phyloP scores from a whole-genome alignment of 2,113 vertebrate species.

The Vombatus ursinus region DNA sequence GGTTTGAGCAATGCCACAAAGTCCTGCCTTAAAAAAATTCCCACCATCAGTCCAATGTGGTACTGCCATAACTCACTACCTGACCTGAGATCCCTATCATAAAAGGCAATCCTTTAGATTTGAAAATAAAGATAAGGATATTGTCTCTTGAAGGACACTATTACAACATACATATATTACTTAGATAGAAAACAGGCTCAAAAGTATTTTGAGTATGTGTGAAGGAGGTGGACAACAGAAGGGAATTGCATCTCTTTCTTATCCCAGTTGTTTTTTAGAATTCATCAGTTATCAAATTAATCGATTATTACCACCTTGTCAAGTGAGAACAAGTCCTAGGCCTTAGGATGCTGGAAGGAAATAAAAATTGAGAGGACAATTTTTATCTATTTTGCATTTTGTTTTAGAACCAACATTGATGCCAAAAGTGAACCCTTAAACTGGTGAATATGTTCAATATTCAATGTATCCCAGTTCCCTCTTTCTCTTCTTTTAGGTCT shows the following conservation, averaged over 20 bases:
- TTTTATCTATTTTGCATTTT: background rate
- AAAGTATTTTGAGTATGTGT: background rate
- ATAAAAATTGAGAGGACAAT: background rate
- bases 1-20: background rate
- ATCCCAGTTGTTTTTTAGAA: background rate
- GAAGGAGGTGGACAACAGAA: background rate
- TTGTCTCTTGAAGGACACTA: background rate
- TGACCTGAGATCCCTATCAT: background rate
- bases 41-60: background rate
- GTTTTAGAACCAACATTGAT: background rate
- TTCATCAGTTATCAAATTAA: background rate
- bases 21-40: background rate
- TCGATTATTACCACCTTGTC: background rate
- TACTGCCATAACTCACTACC: background rate
- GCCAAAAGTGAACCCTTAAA: background rate
- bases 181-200: background rate
- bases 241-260: background rate
- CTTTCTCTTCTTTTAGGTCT: background rate
- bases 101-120: background rate
- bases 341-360: background rate
- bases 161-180: background rate
- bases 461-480: background rate
- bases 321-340: background rate
- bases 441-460: background rate
- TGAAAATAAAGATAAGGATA: background rate